Evolutionary conservation across 2,888 invertebrate genomes (phyloP).

Genomic region (Schizaphis graminum): DNA sequence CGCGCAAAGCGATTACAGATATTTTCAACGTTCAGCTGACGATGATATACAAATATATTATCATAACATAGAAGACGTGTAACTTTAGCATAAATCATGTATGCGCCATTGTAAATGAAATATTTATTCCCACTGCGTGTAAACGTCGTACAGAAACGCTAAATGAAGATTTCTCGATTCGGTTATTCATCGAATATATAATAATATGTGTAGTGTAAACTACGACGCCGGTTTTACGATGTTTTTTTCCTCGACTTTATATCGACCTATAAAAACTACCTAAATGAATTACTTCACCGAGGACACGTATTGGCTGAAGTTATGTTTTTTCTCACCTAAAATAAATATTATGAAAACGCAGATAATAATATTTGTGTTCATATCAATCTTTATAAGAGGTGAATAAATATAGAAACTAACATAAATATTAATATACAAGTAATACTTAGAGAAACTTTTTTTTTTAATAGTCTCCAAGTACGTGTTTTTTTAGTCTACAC

Average conservation of each 20-base stretch:
- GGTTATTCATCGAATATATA: background rate
- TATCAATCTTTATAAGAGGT: background rate
- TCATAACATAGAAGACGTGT: background rate
- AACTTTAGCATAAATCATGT: slow-evolving; percentile 2
- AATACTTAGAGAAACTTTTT: background rate
- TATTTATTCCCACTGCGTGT: background rate
- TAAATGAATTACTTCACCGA: background rate
- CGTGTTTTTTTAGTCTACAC: background rate
- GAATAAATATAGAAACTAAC: background rate
- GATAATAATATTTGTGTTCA: background rate
- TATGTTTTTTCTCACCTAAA: background rate
- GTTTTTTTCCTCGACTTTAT: background rate
- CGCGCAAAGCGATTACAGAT: background rate
- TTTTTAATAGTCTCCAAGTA: background rate
- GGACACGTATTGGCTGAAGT: background rate
- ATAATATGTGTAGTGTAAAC: background rate
- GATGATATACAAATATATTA: slow-evolving; percentile 3
- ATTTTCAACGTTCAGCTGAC: background rate
- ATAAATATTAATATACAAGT: too few relatives aligned
- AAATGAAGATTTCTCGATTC: background rate
- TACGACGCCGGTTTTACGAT: background rate
- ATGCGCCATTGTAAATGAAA: background rate
- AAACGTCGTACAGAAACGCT: background rate
- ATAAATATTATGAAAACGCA: background rate
- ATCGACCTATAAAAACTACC: background rate